A percentile compares a stretch with the other conserved stretches of the same genome.
Evolutionary conservation across 2,888 invertebrate species (phyloP).

Genomic region (Tetranychus truncatus): DNA sequence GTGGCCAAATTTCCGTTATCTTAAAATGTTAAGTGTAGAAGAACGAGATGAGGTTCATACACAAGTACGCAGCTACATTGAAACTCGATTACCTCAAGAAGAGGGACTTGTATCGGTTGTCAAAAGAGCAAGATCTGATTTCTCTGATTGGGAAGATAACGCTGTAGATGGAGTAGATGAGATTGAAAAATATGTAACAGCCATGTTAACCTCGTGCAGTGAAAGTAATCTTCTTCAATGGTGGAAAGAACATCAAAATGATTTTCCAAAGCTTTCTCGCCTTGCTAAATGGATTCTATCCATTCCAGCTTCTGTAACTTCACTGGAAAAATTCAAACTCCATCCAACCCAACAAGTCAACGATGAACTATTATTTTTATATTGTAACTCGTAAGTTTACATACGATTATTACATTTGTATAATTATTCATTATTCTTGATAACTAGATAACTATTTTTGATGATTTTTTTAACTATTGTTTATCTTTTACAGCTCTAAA

Average conservation of each 20-base stretch:
- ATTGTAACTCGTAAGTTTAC: conserved; percentile 21
- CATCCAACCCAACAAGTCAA: conserved; percentile 10
- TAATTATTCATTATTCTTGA: not conserved
- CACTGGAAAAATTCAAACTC: conserved; percentile 18
- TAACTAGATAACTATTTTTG: too few species aligned
- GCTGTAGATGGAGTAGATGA: conserved; percentile 19
- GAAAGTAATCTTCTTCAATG: conserved; percentile 20
- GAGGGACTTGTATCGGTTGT: not conserved
- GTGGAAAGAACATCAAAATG: conserved; percentile 21
- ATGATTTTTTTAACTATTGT: too few species aligned
- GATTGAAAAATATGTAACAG: conserved; percentile 19
- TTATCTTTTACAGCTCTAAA: too few species aligned
- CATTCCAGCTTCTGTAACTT: conserved; percentile 22
- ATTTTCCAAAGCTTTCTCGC: conserved; percentile 21
- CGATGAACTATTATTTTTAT: conserved; percentile 20
- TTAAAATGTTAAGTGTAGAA: conserved; percentile 21
- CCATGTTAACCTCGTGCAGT: conserved; percentile 18
- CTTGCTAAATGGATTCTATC: conserved; percentile 21
- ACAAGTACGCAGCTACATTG: conserved; percentile 19
- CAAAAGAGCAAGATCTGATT: conserved; percentile 17
- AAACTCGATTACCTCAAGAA: conserved; percentile 8
- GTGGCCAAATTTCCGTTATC: conserved; percentile 22
- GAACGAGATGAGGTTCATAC: conserved; percentile 21
- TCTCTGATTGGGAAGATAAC: conserved; percentile 22
- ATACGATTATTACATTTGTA: not conserved